A percentile compares a stretch with the other conserved stretches of the same genome.
These are phyloP conservation scores for Myotis myotis DNA, from an alignment of 2,797 vertebrate genomes.

Conservation along the genomic window DNA sequence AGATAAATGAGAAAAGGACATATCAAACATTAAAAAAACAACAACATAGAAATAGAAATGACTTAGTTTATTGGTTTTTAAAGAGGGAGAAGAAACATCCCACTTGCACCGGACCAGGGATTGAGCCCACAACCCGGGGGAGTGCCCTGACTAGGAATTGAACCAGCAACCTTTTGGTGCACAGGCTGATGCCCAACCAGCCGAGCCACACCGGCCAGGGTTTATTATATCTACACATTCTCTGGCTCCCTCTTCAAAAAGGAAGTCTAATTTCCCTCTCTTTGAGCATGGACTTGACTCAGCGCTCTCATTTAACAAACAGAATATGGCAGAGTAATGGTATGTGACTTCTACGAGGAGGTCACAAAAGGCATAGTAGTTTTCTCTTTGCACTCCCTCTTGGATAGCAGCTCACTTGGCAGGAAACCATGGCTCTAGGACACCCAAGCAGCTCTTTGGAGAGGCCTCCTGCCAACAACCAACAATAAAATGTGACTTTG, in stretches of 20 bases:
- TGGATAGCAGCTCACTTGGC: neutral
- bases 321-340: neutral
- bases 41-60: neutral
- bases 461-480: neutral
- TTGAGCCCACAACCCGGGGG: neutral
- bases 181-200: neutral
- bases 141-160: neutral
- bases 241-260: neutral
- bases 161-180: neutral
- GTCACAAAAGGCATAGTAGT: neutral
- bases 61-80: neutral
- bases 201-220: neutral
- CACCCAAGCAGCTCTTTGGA: neutral
- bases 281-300: neutral
- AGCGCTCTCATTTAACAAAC: neutral
- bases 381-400: slow-evolving; percentile 13
- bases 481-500: slow-evolving; percentile 19
- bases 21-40: too few species aligned
- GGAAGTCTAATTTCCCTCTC: neutral
- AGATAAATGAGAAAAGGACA: neutral
- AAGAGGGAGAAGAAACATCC: neutral
- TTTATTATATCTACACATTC: neutral
- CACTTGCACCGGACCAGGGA: neutral
- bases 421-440: neutral
- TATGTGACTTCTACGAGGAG: neutral